These are phyloP conservation scores for Festucalex cinctus DNA, from an alignment of 2,113 vertebrate species.

Conservation along the genomic window DNA sequence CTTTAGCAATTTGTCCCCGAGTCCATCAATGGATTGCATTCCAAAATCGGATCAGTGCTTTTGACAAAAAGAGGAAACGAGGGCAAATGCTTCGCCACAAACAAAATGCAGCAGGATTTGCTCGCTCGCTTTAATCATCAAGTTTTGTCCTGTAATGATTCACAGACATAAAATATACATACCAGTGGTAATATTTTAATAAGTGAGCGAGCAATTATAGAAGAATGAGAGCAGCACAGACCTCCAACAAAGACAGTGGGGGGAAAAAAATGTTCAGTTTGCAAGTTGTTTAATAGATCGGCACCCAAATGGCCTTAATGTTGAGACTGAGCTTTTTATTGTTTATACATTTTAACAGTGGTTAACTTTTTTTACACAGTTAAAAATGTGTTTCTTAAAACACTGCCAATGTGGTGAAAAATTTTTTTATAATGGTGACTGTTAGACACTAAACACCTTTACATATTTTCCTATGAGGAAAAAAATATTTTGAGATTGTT, in stretches of 20 bases:
- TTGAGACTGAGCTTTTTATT: not conserved
- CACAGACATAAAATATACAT: not conserved
- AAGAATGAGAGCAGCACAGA: not conserved
- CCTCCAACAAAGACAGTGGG: not conserved
- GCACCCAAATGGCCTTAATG: not conserved
- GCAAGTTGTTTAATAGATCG: not conserved
- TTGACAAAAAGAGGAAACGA: conserved; percentile 34
- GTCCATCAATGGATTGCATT: conserved; percentile 51
- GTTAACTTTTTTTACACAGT: not conserved
- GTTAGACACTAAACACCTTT: not conserved
- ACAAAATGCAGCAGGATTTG: not conserved
- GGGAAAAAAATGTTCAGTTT: not conserved
- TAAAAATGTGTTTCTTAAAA: not conserved
- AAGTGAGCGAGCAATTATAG: not conserved
- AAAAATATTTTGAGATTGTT: no score
- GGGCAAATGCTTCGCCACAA: conserved; percentile 14
- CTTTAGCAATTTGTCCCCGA: conserved; percentile 47
- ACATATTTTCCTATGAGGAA: not conserved
- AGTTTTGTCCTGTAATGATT: not conserved
- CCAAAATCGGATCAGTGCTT: conserved; percentile 43
- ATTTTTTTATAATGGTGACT: not conserved
- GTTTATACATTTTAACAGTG: not conserved
- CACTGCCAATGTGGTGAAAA: not conserved
- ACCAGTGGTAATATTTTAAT: not conserved
- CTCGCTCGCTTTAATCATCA: not conserved